These are phyloP conservation scores for Epinotia brunnichana DNA, from an alignment of 2,888 invertebrate genomes.

Conservation along the genomic window DNA sequence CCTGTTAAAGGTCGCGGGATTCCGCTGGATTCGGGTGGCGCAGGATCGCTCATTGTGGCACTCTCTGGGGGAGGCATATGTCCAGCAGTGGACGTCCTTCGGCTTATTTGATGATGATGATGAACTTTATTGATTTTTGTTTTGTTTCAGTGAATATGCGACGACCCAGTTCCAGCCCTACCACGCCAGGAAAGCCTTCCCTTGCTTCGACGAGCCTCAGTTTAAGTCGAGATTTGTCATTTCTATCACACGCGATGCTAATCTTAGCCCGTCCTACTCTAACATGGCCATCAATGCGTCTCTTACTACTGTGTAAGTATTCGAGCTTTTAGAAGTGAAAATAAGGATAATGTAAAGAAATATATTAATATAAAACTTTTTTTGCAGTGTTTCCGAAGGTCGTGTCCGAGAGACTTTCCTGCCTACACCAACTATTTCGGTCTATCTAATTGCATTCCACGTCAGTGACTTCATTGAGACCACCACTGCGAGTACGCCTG, in stretches of 20 bases:
- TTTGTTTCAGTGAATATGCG: constrained; percentile 68
- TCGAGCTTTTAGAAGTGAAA: neutral
- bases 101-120: too few relatives aligned
- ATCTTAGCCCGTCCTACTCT: constrained; percentile 82
- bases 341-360: neutral
- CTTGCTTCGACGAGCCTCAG: constrained; percentile 94
- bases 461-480: constrained; percentile 88
- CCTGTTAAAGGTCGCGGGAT: too few relatives aligned
- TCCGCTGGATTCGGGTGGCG: too few relatives aligned
- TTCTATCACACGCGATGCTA: constrained; percentile 84
- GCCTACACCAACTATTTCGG: constrained; percentile 88
- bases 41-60: too few relatives aligned
- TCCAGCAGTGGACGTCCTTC: too few relatives aligned
- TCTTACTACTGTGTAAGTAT: constrained; percentile 60
- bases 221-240: constrained; percentile 90
- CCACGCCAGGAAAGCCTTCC: constrained; percentile 91
- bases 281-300: constrained; percentile 85
- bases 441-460: constrained; percentile 93
- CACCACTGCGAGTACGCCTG: constrained; percentile 53
- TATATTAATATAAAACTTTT: neutral
- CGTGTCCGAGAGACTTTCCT: constrained; percentile 76
- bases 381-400: constrained; percentile 51
- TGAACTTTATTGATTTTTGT: too few relatives aligned
- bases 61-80: too few relatives aligned
- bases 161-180: constrained; percentile 92